Conservation (phyloP, 2,797 vertebrate genomes). For the Lophura swinhoii region DNA sequence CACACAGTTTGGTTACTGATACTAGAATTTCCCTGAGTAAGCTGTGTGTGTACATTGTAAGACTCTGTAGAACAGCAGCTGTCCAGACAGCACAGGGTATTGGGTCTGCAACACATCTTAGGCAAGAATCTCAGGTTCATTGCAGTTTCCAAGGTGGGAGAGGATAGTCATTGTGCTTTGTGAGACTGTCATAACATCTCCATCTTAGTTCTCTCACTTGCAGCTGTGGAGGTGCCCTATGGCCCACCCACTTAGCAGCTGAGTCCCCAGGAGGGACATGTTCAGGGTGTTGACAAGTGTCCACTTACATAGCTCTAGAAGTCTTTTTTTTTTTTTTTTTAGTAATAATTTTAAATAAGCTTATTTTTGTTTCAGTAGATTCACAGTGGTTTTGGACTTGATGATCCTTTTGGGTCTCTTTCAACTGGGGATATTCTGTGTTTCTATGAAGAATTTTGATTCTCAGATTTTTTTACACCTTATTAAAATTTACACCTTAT, state of each 20-base stretch:
- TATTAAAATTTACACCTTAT: background rate
- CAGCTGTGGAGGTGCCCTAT: background rate
- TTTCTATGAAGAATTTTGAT: background rate
- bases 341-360: background rate
- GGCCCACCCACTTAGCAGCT: background rate
- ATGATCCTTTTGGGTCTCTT: too few relatives aligned
- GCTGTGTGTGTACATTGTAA: background rate
- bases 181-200: background rate
- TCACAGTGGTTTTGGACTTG: background rate
- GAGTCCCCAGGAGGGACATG: rapidly evolving
- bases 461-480: background rate
- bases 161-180: background rate
- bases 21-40: background rate
- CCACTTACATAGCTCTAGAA: background rate
- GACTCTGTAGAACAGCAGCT: background rate
- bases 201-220: background rate
- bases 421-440: too few relatives aligned
- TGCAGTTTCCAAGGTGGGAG: background rate
- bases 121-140: background rate
- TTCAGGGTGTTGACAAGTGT: background rate
- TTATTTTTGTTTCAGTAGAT: background rate
- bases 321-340: background rate
- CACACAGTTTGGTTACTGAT: rapidly evolving
- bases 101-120: rapidly evolving
- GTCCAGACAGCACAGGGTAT: background rate